Percentiles rank a stretch among this genome's conserved stretches.
These are phyloP conservation scores for Mythimna loreyi DNA, from an alignment of 2,888 invertebrate genomes.

Conservation along the genomic window DNA sequence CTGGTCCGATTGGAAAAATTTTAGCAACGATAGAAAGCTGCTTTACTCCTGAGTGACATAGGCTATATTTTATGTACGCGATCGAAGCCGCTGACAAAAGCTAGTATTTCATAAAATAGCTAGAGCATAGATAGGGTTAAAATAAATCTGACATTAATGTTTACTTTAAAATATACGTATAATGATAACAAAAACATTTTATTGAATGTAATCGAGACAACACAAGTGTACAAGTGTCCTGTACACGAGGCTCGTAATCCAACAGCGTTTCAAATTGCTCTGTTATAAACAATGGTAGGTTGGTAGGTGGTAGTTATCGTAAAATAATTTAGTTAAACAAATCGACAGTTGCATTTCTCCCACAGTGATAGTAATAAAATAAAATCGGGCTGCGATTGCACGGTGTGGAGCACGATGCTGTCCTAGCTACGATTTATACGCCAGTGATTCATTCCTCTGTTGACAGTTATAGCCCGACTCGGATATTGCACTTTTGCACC, in stretches of 20 bases:
- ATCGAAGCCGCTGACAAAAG: no score
- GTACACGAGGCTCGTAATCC: constrained; percentile 46
- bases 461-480: constrained; percentile 87
- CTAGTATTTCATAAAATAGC: constrained; percentile 22
- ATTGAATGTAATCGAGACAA: constrained; percentile 9
- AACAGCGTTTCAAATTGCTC: constrained; percentile 60
- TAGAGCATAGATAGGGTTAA: not conserved
- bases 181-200: constrained; percentile 8
- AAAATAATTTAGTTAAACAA: constrained; percentile 83
- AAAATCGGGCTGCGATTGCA: constrained; percentile 81
- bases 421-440: constrained; percentile 84
- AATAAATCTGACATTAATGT: constrained; percentile 19
- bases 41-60: no score
- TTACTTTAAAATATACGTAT: constrained; percentile 5
- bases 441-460: constrained; percentile 87
- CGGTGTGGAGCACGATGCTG: constrained; percentile 77
- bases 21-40: no score
- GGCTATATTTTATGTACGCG: no score
- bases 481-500: constrained; percentile 88
- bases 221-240: constrained; percentile 8
- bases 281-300: constrained; percentile 65
- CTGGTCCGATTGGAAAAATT: no score
- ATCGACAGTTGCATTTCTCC: constrained; percentile 77
- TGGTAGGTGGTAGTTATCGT: constrained; percentile 68
- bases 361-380: constrained; percentile 81